phyloP scores from a whole-genome alignment of 2,797 vertebrate genomes.

The Acanthornis magna region DNA sequence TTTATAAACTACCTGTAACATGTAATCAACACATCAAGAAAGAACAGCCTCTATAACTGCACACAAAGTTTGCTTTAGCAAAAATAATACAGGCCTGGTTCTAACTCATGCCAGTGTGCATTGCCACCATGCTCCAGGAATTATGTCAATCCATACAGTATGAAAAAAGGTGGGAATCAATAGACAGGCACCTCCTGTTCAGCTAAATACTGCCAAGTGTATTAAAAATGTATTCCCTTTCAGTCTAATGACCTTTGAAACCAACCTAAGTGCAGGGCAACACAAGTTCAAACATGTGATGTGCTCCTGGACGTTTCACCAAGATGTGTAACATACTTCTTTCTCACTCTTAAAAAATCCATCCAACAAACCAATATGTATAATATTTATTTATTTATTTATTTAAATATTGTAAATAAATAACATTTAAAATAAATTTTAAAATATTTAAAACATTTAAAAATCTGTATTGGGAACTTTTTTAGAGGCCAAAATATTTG shows the following conservation, averaged over 20 bases:
- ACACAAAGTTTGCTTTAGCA: not conserved
- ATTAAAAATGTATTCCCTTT: not conserved
- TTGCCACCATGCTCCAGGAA: not conserved
- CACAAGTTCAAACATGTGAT: not conserved
- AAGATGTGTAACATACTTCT: not conserved
- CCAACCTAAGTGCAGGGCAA: not conserved
- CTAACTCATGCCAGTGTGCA: not conserved
- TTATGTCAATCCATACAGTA: not conserved
- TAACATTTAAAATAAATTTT: not conserved
- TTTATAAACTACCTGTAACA: not conserved
- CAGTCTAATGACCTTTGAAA: not conserved
- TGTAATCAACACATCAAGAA: not conserved
- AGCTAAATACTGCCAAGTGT: not conserved
- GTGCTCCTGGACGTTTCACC: not conserved
- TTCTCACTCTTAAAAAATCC: not conserved
- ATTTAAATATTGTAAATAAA: not conserved
- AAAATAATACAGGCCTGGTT: not conserved
- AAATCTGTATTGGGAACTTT: not conserved
- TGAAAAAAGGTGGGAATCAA: not conserved
- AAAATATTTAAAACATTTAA: not conserved
- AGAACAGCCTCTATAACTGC: not conserved
- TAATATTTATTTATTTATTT: too few relatives aligned
- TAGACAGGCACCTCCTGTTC: not conserved
- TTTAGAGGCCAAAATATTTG: not conserved
- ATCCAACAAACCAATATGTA: not conserved